These are phyloP conservation scores for Clarias fuscus DNA, from an alignment of 2,797 vertebrate species.

Conservation along the genomic window DNA sequence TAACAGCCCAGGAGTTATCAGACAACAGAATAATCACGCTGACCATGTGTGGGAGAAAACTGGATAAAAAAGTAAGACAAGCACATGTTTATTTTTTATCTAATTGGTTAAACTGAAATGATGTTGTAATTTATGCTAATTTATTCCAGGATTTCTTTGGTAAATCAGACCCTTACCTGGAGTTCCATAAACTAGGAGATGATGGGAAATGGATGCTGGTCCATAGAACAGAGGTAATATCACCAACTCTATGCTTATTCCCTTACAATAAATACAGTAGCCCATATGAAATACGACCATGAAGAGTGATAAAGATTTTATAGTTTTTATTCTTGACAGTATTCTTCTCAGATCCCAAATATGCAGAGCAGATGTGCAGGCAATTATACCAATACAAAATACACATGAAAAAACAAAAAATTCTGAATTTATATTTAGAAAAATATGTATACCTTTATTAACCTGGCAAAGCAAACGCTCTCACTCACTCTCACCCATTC, in stretches of 20 bases:
- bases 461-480: not conserved
- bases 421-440: not conserved
- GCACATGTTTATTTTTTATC: not conserved
- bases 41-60: slow-evolving; percentile 90
- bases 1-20: slow-evolving; percentile 94
- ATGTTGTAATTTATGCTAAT: not conserved
- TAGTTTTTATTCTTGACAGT: not conserved
- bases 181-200: slow-evolving; percentile 92
- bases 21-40: slow-evolving; percentile 98
- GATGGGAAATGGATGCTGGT: slow-evolving; percentile 98
- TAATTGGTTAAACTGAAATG: slow-evolving; percentile 5
- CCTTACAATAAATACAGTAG: not conserved
- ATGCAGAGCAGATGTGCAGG: not conserved
- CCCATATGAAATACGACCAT: not conserved
- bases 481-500: too few relatives aligned
- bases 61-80: slow-evolving; percentile 93
- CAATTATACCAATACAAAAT: not conserved
- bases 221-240: slow-evolving; percentile 81
- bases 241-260: not conserved
- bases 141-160: slow-evolving; percentile 90
- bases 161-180: slow-evolving; percentile 96
- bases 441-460: not conserved
- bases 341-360: not conserved
- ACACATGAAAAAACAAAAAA: not conserved
- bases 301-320: not conserved